Conservation (phyloP, 2,888 invertebrate species). For the Tridacna gigas region DNA sequence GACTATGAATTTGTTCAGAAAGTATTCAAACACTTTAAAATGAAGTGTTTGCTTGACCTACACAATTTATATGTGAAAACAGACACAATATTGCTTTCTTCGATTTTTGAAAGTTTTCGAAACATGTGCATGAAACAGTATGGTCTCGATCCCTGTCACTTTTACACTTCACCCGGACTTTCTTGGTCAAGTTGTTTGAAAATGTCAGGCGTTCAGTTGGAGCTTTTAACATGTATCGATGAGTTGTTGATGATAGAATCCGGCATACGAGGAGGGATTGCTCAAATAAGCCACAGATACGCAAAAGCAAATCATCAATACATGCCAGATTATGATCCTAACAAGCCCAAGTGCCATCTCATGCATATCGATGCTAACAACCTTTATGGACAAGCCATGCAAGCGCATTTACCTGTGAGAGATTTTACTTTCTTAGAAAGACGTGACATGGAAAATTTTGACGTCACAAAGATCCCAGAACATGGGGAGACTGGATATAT, state of each 20-base stretch:
- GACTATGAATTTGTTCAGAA: slow-evolving; percentile 51
- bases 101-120: slow-evolving; percentile 42
- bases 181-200: slow-evolving; percentile 42
- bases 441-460: slow-evolving; percentile 2
- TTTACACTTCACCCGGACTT: slow-evolving; percentile 50
- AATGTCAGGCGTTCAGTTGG: slow-evolving; percentile 30
- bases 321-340: slow-evolving; percentile 1
- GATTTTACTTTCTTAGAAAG: slow-evolving; percentile 21
- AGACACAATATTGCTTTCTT: slow-evolving; percentile 30
- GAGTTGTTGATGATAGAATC: slow-evolving; percentile 18
- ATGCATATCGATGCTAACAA: slow-evolving; percentile 15
- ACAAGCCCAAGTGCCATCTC: not conserved
- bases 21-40: slow-evolving; percentile 38
- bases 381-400: slow-evolving; percentile 29
- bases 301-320: slow-evolving; percentile 18
- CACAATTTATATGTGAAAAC: slow-evolving; percentile 46
- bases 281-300: slow-evolving; percentile 9
- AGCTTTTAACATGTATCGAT: slow-evolving; percentile 31
- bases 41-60: slow-evolving; percentile 32
- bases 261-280: slow-evolving; percentile 27
- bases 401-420: slow-evolving; percentile 5
- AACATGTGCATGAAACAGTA: slow-evolving; percentile 45
- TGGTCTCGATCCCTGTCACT: slow-evolving; percentile 46
- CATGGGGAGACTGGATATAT: slow-evolving; percentile 35
- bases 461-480: slow-evolving; percentile 24